These are phyloP conservation scores for Diogma glabrata DNA, from an alignment of 2,888 invertebrate genomes.

Conservation along the genomic window DNA sequence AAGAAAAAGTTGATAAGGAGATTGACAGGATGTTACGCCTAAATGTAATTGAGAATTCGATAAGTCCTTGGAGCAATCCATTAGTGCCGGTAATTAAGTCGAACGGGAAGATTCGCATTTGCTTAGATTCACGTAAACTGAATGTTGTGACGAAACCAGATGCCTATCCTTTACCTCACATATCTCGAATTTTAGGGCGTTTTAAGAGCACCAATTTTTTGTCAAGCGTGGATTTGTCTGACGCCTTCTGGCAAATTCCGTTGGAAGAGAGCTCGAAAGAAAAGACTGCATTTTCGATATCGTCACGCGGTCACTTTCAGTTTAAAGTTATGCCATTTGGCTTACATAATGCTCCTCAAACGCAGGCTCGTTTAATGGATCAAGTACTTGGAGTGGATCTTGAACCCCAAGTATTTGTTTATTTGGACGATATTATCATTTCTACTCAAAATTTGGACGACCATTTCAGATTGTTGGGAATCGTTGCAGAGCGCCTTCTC, in stretches of 20 bases:
- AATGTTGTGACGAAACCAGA: conserved; percentile 7
- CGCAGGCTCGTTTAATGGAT: conserved; percentile 17
- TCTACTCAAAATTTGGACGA: conserved; percentile 5
- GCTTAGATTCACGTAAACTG: too few relatives aligned
- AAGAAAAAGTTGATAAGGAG: conserved; percentile 3
- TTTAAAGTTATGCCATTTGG: conserved; percentile 4
- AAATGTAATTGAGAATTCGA: neutral
- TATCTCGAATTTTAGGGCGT: conserved; percentile 1
- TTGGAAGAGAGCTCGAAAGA: too few relatives aligned
- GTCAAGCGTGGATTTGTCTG: too few relatives aligned
- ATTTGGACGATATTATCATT: conserved; percentile 15
- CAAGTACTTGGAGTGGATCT: conserved; percentile 15
- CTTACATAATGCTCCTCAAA: too few relatives aligned
- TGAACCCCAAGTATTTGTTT: conserved; percentile 14
- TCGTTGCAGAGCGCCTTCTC: conserved; percentile 13
- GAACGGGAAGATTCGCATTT: conserved; percentile 1
- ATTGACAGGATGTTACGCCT: conserved; percentile 5
- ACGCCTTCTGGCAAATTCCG: too few relatives aligned
- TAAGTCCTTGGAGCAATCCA: conserved; percentile 2
- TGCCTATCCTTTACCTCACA: conserved; percentile 7
- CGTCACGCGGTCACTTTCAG: too few relatives aligned
- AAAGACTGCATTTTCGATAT: too few relatives aligned
- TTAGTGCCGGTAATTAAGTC: neutral
- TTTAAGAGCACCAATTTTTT: too few relatives aligned
- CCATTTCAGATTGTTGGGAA: conserved; percentile 10